Evolutionary conservation across 2,888 invertebrate genomes (phyloP).

Genomic region (Drosophila kanekoi): DNA sequence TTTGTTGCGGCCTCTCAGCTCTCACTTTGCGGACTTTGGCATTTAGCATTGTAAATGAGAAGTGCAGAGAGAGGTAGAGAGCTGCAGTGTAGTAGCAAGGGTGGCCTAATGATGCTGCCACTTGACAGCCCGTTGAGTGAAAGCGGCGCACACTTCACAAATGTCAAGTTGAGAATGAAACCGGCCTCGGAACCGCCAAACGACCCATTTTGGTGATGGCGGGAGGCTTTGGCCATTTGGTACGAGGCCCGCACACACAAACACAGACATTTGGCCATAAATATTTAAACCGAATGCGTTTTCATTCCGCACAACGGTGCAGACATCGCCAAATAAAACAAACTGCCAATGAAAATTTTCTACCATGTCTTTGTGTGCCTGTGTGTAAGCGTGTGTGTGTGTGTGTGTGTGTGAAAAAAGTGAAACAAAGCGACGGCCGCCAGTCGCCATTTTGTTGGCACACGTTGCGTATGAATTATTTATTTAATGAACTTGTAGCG

Average conservation of each 20-base stretch:
- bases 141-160: slow-evolving; percentile 35
- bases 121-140: slow-evolving; percentile 28
- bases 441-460: slow-evolving; percentile 77
- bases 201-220: slow-evolving; percentile 5
- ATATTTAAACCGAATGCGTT: slow-evolving; percentile 83
- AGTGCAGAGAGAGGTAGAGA: neutral
- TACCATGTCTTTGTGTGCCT: slow-evolving; percentile 3
- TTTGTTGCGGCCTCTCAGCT: slow-evolving; percentile 46
- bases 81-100: neutral
- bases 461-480: slow-evolving; percentile 82
- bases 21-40: slow-evolving; percentile 38
- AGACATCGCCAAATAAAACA: slow-evolving; percentile 68
- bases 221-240: slow-evolving; percentile 9
- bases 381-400: slow-evolving; percentile 8
- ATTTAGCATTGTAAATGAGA: slow-evolving; percentile 66
- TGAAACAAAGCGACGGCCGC: slow-evolving; percentile 70
- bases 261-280: slow-evolving; percentile 82
- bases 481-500: slow-evolving; percentile 82
- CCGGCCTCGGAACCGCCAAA: slow-evolving; percentile 7
- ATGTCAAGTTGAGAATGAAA: slow-evolving; percentile 62
- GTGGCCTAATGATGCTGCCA: slow-evolving; percentile 37
- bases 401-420: slow-evolving; percentile 50
- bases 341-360: slow-evolving; percentile 64
- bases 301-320: slow-evolving; percentile 75
- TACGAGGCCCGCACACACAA: slow-evolving; percentile 63